Conservation (phyloP, 2,888 invertebrate genomes). For the Catocala sponsa region DNA sequence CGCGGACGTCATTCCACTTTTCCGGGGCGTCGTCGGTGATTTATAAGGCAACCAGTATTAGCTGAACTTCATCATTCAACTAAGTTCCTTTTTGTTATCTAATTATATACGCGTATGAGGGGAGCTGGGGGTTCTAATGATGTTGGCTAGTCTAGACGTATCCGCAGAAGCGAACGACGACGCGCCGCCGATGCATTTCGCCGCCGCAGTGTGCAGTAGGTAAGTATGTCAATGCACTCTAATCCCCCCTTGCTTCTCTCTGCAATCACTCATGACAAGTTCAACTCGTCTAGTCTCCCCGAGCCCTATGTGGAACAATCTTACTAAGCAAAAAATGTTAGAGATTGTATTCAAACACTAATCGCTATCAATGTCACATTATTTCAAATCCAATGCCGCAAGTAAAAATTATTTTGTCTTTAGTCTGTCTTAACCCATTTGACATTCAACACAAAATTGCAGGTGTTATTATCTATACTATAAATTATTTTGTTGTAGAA, state of each 20-base stretch:
- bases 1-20: conserved; percentile 87
- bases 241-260: conserved; percentile 77
- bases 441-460: neutral
- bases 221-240: conserved; percentile 87
- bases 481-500: no score
- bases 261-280: conserved; percentile 82
- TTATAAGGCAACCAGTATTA: conserved; percentile 68
- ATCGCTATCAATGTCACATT: neutral
- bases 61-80: conserved; percentile 61
- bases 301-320: conserved; percentile 57
- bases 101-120: conserved; percentile 42
- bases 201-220: conserved; percentile 83
- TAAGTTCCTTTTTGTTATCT: conserved; percentile 49
- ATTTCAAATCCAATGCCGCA: neutral
- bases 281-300: conserved; percentile 71
- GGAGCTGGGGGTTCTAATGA: conserved; percentile 64
- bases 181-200: conserved; percentile 80
- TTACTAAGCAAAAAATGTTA: conserved; percentile 48
- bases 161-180: conserved; percentile 74
- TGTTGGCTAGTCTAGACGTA: conserved; percentile 64
- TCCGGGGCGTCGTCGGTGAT: conserved; percentile 82
- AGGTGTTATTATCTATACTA: no score
- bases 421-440: neutral
- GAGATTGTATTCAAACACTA: conserved; percentile 14
- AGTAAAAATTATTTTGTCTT: neutral